A percentile compares a stretch with the other conserved stretches of the same genome.
Evolutionary conservation across 2,797 vertebrate genomes (phyloP).

Genomic region (Cryptoblepharus egeriae): DNA sequence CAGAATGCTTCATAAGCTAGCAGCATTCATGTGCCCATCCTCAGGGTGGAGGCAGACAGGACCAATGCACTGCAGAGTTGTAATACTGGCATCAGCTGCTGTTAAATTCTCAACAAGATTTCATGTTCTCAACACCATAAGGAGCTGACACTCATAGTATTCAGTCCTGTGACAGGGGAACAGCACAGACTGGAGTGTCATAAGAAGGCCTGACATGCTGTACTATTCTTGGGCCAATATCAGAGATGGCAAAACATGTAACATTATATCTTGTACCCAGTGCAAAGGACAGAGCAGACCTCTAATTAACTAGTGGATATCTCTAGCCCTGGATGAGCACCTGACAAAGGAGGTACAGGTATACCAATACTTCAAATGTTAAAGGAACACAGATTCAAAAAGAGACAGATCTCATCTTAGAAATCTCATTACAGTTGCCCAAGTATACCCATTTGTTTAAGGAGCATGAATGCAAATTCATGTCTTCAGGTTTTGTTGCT

Average conservation of each 20-base stretch:
- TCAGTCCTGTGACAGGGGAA: not conserved
- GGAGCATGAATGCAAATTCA: not conserved
- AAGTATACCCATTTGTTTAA: not conserved
- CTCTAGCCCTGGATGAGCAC: constrained; percentile 6
- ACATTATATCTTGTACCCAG: constrained; percentile 65
- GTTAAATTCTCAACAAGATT: not conserved
- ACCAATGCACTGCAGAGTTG: not conserved
- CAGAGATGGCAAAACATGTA: constrained; percentile 54
- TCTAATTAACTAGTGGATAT: not conserved
- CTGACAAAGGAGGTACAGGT: not conserved
- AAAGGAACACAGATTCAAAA: not conserved
- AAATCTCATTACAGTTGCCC: not conserved
- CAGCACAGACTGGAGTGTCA: not conserved
- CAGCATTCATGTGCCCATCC: fast-evolving
- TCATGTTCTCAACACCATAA: not conserved
- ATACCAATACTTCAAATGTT: not conserved
- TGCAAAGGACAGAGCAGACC: constrained; percentile 33
- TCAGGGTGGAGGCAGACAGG: not conserved
- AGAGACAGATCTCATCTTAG: not conserved
- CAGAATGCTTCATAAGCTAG: not conserved
- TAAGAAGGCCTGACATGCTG: not conserved
- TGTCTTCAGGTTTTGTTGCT: fast-evolving
- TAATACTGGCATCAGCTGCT: fast-evolving
- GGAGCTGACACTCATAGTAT: not conserved
- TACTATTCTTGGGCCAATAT: constrained; percentile 46